These are phyloP conservation scores for Drosophila paranaensis DNA, from an alignment of 2,888 invertebrate species.

Conservation along the genomic window DNA sequence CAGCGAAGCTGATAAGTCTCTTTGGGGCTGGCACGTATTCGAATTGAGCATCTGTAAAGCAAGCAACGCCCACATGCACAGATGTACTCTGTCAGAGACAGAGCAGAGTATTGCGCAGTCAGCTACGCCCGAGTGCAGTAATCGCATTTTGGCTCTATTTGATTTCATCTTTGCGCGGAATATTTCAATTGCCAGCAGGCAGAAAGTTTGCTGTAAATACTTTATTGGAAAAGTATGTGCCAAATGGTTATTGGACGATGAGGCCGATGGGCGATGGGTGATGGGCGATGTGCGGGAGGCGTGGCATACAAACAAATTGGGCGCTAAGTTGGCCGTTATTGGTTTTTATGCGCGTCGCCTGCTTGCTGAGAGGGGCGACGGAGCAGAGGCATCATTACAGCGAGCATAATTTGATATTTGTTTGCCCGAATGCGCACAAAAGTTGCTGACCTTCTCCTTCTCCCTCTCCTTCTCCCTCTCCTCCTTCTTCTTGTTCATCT, in stretches of 20 bases:
- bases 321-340: conserved; percentile 79
- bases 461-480: conserved; percentile 40
- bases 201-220: conserved; percentile 68
- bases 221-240: conserved; percentile 80
- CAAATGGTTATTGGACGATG: conserved; percentile 74
- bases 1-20: too few species aligned
- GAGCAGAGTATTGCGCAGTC: conserved; percentile 4
- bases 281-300: conserved; percentile 3
- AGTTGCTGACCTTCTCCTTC: conserved; percentile 62
- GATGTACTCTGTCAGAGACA: too few species aligned
- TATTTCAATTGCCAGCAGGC: conserved; percentile 71
- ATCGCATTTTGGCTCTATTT: conserved; percentile 40
- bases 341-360: conserved; percentile 62
- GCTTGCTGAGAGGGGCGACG: conserved; percentile 1
- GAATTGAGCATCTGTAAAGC: too few species aligned
- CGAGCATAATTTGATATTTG: conserved; percentile 63
- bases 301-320: conserved; percentile 72
- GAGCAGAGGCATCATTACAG: conserved; percentile 3
- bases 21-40: too few species aligned
- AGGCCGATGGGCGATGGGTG: neutral
- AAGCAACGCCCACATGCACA: too few species aligned
- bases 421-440: conserved; percentile 51
- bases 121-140: neutral
- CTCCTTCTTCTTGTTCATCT: conserved; percentile 45
- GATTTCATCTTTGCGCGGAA: conserved; percentile 56